phyloP scores from a whole-genome alignment of 2,888 invertebrate genomes.

The Pardosa pseudoannulata region DNA sequence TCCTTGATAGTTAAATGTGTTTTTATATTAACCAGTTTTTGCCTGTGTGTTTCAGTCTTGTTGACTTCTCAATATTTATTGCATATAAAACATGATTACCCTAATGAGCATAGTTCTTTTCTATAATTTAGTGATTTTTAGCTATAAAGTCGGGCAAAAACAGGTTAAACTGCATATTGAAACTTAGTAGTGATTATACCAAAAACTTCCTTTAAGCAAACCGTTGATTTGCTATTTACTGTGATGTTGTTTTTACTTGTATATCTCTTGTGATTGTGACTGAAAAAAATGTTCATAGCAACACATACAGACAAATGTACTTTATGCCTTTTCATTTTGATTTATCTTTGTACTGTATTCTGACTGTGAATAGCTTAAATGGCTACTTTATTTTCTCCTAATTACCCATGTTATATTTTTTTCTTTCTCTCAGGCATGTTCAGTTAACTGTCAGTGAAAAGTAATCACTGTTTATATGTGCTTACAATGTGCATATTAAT shows the following conservation, averaged over 20 bases:
- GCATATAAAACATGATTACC: no score
- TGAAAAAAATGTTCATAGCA: background rate
- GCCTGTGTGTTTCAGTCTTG: background rate
- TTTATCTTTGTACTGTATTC: background rate
- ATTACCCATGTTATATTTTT: no score
- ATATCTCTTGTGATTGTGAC: background rate
- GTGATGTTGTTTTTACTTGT: conserved; percentile 2
- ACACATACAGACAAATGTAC: background rate
- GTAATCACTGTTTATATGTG: no score
- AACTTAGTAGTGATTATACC: background rate
- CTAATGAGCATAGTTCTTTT: no score
- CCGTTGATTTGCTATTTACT: background rate
- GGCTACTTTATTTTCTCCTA: no score
- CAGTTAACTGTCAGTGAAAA: no score
- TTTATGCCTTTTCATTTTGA: background rate
- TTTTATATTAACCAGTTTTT: background rate
- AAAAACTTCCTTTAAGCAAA: background rate
- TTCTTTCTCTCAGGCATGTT: no score
- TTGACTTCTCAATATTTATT: no score
- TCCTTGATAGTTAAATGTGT: background rate
- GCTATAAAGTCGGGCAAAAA: background rate
- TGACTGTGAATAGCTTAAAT: background rate
- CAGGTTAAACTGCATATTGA: background rate
- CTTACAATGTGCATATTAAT: no score
- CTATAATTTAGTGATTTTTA: no score